These are phyloP conservation scores for Andrena trimmerana DNA, from an alignment of 2,888 invertebrate genomes.

Conservation along the genomic window DNA sequence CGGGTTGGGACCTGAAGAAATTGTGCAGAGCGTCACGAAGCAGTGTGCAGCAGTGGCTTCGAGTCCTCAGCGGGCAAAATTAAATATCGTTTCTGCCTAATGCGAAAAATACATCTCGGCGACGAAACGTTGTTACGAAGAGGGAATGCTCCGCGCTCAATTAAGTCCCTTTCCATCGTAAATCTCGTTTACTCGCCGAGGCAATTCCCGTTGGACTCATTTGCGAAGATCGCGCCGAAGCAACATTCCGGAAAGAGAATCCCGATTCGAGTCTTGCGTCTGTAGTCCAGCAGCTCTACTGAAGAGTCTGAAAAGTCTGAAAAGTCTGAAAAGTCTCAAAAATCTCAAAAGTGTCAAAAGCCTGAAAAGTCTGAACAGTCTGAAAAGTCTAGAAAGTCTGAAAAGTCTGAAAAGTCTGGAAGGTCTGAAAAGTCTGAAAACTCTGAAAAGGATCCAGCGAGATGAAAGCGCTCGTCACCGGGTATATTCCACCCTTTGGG, in stretches of 20 bases:
- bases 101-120: conserved; percentile 49
- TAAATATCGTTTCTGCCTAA: conserved; percentile 40
- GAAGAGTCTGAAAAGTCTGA: not conserved
- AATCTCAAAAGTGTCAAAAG: too few species aligned
- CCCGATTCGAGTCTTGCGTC: not conserved
- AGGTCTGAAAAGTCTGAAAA: too few species aligned
- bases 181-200: conserved; percentile 51
- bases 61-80: conserved; percentile 15
- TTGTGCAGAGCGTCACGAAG: not conserved
- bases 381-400: too few species aligned
- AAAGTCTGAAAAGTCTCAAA: too few species aligned
- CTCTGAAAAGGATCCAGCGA: not conserved
- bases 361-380: too few species aligned
- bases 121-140: conserved; percentile 53
- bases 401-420: too few species aligned
- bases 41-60: not conserved
- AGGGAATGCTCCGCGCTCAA: conserved; percentile 30
- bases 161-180: conserved; percentile 53
- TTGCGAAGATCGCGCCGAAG: conserved; percentile 28
- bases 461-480: not conserved
- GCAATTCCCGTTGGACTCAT: conserved; percentile 55
- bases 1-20: not conserved
- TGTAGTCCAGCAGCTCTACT: not conserved
- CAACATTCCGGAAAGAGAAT: conserved; percentile 15
- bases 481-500: not conserved